phyloP scores from a whole-genome alignment of 2,888 invertebrate species.

The Azorinus chamasolen region DNA sequence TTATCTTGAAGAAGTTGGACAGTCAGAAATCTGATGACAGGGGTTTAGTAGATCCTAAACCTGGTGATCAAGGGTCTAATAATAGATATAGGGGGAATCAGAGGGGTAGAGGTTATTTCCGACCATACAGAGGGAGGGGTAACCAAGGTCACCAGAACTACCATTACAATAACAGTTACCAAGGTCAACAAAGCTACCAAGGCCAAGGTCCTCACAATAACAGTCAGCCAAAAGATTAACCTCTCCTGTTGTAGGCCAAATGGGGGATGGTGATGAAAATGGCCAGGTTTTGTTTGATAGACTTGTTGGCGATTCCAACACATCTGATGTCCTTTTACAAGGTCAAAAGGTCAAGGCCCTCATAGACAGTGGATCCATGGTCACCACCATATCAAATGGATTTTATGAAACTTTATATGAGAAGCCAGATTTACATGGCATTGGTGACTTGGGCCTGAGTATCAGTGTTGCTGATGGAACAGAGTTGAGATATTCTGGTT shows the following conservation, averaged over 20 bases:
- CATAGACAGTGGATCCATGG: no score
- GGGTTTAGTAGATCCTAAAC: no score
- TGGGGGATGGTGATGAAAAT: slow-evolving; percentile 12
- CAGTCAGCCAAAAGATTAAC: slow-evolving; percentile 6
- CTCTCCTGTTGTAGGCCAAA: slow-evolving; percentile 21
- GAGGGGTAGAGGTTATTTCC: no score
- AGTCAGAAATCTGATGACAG: no score
- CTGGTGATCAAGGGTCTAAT: no score
- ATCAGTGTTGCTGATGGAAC: slow-evolving; percentile 27
- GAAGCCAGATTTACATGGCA: slow-evolving; percentile 1
- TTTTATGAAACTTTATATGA: background rate
- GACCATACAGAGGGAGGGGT: no score
- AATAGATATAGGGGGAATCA: no score
- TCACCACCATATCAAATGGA: slow-evolving; percentile 1
- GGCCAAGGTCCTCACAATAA: background rate
- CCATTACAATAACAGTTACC: no score
- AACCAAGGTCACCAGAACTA: no score
- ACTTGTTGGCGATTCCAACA: background rate
- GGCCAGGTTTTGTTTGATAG: slow-evolving; percentile 17
- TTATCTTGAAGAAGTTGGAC: slow-evolving; percentile 11
- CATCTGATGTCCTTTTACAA: no score
- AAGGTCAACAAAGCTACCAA: no score
- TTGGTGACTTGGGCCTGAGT: slow-evolving; percentile 14
- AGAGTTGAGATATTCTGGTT: slow-evolving; percentile 15
- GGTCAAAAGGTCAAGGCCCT: no score